phyloP scores from a whole-genome alignment of 2,888 invertebrate genomes.

The Andrena hattorfiana region DNA sequence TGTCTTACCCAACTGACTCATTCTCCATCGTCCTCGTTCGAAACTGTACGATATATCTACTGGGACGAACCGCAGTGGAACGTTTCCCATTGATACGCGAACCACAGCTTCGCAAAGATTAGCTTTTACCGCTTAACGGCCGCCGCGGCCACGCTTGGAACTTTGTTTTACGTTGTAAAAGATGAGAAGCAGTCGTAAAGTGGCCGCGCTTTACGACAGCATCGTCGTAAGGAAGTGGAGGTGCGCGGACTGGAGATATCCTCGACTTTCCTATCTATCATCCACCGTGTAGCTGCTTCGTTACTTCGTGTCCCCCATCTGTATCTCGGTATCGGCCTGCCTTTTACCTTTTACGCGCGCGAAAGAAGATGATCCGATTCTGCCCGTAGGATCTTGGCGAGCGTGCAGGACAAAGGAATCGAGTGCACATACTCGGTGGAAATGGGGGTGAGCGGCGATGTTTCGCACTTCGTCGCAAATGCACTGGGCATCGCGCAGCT shows the following conservation, averaged over 20 bases:
- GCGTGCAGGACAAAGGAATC: slow-evolving; percentile 23
- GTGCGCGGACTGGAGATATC: background rate
- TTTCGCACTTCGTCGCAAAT: slow-evolving; percentile 31
- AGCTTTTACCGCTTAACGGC: slow-evolving; percentile 18
- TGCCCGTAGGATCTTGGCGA: slow-evolving; percentile 1
- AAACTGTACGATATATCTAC: background rate
- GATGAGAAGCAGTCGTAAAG: slow-evolving; percentile 1
- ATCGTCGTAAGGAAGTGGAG: background rate
- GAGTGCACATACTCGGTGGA: background rate
- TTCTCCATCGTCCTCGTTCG: too few relatives aligned
- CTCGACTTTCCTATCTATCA: slow-evolving; percentile 1
- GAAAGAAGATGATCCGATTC: slow-evolving; percentile 36
- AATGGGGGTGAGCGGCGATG: slow-evolving; percentile 2
- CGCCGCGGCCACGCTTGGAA: background rate
- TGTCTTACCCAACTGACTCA: too few relatives aligned
- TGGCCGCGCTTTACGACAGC: background rate
- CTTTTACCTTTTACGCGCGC: slow-evolving; percentile 35
- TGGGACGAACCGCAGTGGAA: background rate
- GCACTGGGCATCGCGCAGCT: background rate
- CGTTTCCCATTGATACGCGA: background rate
- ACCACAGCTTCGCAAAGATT: slow-evolving; percentile 15
- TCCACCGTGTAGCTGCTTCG: slow-evolving; percentile 23
- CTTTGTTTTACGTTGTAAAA: slow-evolving; percentile 6
- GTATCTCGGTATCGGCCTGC: slow-evolving; percentile 24
- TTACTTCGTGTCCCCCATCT: slow-evolving; percentile 29